These are phyloP conservation scores for Contarinia nasturtii DNA, from an alignment of 1,140 invertebrate species.

Conservation along the genomic window DNA sequence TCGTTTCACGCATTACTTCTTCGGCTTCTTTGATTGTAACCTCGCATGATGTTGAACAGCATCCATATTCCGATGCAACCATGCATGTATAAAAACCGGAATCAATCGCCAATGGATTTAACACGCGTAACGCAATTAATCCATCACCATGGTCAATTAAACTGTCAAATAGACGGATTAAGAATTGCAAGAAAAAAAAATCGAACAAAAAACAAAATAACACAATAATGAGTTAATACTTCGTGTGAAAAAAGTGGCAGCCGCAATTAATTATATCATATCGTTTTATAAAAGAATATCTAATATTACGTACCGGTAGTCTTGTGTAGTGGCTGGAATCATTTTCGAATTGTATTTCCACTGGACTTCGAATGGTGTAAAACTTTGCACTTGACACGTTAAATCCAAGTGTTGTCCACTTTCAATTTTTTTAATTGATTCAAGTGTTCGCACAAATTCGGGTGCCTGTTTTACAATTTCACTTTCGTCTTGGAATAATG, in stretches of 20 bases:
- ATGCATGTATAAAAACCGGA: slow-evolving; percentile 51
- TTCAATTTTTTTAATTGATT: slow-evolving; percentile 18
- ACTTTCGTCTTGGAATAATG: slow-evolving; percentile 7
- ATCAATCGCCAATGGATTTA: slow-evolving; percentile 43
- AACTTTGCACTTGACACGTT: slow-evolving; percentile 27
- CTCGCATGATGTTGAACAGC: slow-evolving; percentile 17
- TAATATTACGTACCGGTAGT: too few relatives aligned
- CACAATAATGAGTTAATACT: slow-evolving; percentile 5
- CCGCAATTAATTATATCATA: too few relatives aligned
- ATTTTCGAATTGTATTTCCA: slow-evolving; percentile 30
- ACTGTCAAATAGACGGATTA: slow-evolving; percentile 24
- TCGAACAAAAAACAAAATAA: neutral
- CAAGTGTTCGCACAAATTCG: slow-evolving; percentile 17
- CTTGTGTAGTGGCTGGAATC: too few relatives aligned
- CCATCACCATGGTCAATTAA: slow-evolving; percentile 40
- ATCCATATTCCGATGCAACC: slow-evolving; percentile 18
- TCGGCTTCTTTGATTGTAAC: slow-evolving; percentile 16
- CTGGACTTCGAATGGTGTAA: slow-evolving; percentile 37
- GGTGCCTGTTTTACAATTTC: slow-evolving; percentile 13
- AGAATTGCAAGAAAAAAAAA: too few relatives aligned
- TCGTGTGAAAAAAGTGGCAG: too few relatives aligned
- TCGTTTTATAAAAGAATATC: too few relatives aligned
- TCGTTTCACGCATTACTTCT: slow-evolving; percentile 9
- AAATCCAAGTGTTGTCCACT: slow-evolving; percentile 42
- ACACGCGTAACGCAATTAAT: slow-evolving; percentile 36